Conservation (phyloP, 2,797 vertebrate genomes). For the Megaceryle alcyon region DNA sequence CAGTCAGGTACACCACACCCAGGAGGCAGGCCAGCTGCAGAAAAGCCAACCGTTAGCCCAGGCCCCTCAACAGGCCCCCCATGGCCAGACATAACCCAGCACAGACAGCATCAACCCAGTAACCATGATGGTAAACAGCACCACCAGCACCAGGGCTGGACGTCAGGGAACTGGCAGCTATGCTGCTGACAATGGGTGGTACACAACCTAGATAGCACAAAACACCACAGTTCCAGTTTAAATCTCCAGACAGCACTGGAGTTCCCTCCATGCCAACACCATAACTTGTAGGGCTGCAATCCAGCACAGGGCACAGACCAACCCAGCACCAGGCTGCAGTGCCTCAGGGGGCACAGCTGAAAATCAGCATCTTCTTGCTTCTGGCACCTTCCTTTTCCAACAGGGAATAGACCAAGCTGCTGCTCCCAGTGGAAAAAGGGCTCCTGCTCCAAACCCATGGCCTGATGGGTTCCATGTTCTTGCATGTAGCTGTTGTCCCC, state of each 20-base stretch:
- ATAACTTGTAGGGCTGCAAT: rapidly evolving
- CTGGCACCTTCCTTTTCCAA: background rate
- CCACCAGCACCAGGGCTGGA: background rate
- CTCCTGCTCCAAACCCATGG: background rate
- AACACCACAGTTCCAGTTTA: background rate
- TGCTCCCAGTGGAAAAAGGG: background rate
- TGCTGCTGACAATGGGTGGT: rapidly evolving
- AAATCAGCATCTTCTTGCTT: background rate
- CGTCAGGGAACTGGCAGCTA: background rate
- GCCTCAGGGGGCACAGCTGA: background rate
- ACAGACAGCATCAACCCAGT: rapidly evolving
- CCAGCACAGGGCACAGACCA: background rate
- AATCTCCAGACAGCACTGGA: background rate
- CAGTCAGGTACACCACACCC: constrained; percentile 90
- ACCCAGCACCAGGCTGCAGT: background rate
- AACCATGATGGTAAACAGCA: rapidly evolving
- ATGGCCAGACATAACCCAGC: background rate
- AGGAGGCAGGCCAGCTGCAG: constrained; percentile 90
- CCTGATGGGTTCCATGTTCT: background rate
- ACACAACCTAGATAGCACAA: background rate
- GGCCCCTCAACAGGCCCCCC: background rate
- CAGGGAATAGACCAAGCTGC: background rate
- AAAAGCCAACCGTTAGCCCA: background rate
- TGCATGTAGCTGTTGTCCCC: background rate
- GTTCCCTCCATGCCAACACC: background rate